Percentiles rank a stretch among this genome's conserved stretches.
phyloP scores from a whole-genome alignment of 2,888 invertebrate genomes.

The Ischnus inquisitorius region DNA sequence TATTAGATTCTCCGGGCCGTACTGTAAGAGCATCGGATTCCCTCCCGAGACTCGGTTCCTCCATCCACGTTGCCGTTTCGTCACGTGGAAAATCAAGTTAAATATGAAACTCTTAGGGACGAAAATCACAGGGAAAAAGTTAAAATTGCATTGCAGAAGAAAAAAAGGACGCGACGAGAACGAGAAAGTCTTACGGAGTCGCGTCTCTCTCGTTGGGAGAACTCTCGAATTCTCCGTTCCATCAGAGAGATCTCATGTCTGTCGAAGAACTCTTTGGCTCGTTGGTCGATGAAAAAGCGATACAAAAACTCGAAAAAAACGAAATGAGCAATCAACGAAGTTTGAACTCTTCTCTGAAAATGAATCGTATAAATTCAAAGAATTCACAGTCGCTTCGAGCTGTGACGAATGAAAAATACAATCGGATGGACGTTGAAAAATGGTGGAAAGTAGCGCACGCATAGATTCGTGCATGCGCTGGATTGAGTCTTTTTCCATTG shows the following conservation, averaged over 20 bases:
- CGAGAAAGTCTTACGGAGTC: no score
- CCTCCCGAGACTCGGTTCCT: not conserved
- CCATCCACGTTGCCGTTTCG: not conserved
- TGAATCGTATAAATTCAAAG: not conserved
- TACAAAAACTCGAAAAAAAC: no score
- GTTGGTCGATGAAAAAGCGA: no score
- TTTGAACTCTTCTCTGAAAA: no score
- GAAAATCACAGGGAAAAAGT: conserved; percentile 5
- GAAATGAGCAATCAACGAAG: no score
- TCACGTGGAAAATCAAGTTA: conserved; percentile 26
- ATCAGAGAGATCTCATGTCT: no score
- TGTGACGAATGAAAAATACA: not conserved
- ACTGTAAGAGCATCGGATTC: conserved; percentile 19
- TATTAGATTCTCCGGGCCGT: not conserved
- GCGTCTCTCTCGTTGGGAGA: not conserved
- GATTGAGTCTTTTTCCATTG: conserved; percentile 76
- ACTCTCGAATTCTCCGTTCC: not conserved
- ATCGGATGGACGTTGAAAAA: not conserved
- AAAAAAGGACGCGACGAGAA: not conserved
- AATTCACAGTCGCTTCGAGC: conserved; percentile 48
- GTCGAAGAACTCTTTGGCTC: no score
- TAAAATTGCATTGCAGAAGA: not conserved
- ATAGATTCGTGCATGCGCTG: conserved; percentile 56
- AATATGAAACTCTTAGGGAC: conserved; percentile 16
- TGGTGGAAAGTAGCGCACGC: not conserved